Evolutionary conservation across 2,888 invertebrate genomes (phyloP).

Genomic region (Dioctria linearis): DNA sequence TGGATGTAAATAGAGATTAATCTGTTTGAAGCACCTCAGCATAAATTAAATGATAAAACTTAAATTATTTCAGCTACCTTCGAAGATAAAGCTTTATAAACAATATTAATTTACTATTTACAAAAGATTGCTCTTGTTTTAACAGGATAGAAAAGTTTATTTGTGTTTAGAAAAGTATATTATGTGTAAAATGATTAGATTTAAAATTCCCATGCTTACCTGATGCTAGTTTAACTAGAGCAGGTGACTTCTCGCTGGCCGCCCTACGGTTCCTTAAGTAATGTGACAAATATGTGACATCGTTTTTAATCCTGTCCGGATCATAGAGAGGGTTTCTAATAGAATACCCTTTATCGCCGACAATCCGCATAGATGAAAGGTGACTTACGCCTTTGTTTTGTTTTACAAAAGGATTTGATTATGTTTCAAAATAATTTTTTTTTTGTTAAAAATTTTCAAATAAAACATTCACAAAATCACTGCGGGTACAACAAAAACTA

Average conservation of each 20-base stretch:
- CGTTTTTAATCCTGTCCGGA: conserved; percentile 85
- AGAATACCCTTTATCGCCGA: conserved; percentile 84
- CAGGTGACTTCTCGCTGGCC: conserved; percentile 72
- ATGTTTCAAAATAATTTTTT: conserved; percentile 38
- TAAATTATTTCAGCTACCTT: conserved; percentile 37
- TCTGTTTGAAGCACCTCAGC: too few species aligned
- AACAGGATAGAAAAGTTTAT: conserved; percentile 7
- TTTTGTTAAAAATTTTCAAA: conserved; percentile 25
- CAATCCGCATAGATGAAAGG: conserved; percentile 87
- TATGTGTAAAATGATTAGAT: conserved; percentile 19
- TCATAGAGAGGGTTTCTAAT: conserved; percentile 80
- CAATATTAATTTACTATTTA: conserved; percentile 4
- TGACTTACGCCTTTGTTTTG: conserved; percentile 80
- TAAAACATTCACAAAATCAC: conserved; percentile 43
- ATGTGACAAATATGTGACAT: conserved; percentile 89
- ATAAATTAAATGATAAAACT: too few species aligned
- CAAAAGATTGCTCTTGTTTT: conserved; percentile 36
- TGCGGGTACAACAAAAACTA: conserved; percentile 49
- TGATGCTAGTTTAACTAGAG: conserved; percentile 55
- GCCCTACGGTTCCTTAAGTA: conserved; percentile 86
- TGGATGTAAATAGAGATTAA: too few species aligned
- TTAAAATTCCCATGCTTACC: conserved; percentile 54
- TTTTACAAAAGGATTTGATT: conserved; percentile 43
- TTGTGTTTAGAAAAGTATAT: not conserved
- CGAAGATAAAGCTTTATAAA: not conserved